These are phyloP conservation scores for Holacanthus passer DNA, from an alignment of 2,113 vertebrate species.

Conservation along the genomic window DNA sequence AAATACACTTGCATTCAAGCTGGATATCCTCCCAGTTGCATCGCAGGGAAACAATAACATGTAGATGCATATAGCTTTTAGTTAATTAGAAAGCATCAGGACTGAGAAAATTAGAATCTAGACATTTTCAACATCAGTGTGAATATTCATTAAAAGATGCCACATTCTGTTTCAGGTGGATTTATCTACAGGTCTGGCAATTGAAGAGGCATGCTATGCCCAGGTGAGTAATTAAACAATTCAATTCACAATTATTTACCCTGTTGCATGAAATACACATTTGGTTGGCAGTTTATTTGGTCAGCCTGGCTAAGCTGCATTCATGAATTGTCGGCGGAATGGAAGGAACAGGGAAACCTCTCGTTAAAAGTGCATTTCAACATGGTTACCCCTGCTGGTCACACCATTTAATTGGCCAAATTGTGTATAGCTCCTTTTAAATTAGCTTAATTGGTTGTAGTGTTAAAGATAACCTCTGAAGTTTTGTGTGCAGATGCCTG, in stretches of 20 bases:
- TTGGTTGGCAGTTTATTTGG: neutral
- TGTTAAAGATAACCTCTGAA: too few relatives aligned
- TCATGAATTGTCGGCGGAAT: neutral
- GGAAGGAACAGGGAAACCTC: neutral
- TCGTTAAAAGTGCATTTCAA: neutral
- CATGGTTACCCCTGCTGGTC: too few relatives aligned
- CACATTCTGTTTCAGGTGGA: conserved; percentile 88
- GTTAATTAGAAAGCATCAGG: neutral
- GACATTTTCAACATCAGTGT: neutral
- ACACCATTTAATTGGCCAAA: too few relatives aligned
- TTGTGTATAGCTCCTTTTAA: too few relatives aligned
- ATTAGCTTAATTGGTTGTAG: too few relatives aligned
- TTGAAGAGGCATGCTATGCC: conserved; percentile 98
- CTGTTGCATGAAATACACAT: neutral
- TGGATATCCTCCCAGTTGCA: neutral
- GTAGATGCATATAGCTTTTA: too few relatives aligned
- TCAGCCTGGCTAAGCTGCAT: neutral
- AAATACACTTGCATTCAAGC: neutral
- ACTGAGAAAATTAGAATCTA: neutral
- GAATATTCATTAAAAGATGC: neutral
- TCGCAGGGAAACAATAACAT: neutral
- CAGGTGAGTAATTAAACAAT: conserved; percentile 86
- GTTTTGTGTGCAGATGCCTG: too few relatives aligned
- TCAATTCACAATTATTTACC: neutral
- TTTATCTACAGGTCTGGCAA: conserved; percentile 94